Evolutionary conservation across 2,888 invertebrate genomes (phyloP).

Genomic region (Hedychridium roseum): DNA sequence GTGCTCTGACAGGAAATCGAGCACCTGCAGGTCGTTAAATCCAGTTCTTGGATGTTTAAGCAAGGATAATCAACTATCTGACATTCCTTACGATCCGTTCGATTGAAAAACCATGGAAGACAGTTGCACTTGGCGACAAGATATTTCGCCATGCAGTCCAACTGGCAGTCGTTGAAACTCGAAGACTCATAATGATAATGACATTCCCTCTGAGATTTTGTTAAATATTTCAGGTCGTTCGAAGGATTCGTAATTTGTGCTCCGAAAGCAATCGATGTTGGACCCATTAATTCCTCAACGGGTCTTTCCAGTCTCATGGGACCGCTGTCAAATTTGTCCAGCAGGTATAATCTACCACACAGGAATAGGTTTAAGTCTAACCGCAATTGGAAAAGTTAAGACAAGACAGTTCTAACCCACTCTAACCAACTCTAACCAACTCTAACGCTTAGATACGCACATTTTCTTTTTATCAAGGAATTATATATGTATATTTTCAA

Average conservation of each 20-base stretch:
- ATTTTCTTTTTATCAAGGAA: not conserved
- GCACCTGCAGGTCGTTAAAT: conserved; percentile 73
- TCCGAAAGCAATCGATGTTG: conserved; percentile 14
- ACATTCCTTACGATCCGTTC: conserved; percentile 25
- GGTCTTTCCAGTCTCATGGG: conserved; percentile 15
- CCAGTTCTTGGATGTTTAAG: conserved; percentile 66
- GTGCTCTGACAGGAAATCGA: conserved; percentile 79
- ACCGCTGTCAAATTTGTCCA: not conserved
- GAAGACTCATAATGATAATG: conserved; percentile 73
- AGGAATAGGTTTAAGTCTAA: too few relatives aligned
- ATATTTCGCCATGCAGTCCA: conserved; percentile 15
- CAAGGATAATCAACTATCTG: conserved; percentile 59
- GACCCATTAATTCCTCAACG: not conserved
- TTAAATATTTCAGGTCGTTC: conserved; percentile 52
- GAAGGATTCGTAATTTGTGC: conserved; percentile 26
- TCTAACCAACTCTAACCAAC: too few relatives aligned
- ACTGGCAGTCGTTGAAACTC: conserved; percentile 30
- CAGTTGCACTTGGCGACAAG: conserved; percentile 35
- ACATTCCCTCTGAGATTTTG: conserved; percentile 73
- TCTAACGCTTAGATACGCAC: not conserved
- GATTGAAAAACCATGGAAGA: conserved; percentile 44
- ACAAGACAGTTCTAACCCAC: too few relatives aligned
- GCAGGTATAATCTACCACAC: conserved; percentile 25
- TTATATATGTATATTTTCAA: too few relatives aligned
- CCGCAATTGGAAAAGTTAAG: too few relatives aligned